Evolutionary conservation across 2,113 vertebrate genomes (phyloP).

Genomic region (Neopipo cinnamomea): DNA sequence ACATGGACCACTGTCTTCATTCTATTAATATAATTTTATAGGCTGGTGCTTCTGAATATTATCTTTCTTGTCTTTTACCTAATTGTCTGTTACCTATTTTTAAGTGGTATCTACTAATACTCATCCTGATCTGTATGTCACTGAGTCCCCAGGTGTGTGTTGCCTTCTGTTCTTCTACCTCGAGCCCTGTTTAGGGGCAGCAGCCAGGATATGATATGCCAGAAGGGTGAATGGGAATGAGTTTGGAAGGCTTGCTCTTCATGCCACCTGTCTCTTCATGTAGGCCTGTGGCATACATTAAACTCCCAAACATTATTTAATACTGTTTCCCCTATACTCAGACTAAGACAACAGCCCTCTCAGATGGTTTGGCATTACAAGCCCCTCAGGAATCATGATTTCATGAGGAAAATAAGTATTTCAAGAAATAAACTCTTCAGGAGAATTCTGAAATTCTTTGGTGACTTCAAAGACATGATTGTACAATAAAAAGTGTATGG

Average conservation of each 20-base stretch:
- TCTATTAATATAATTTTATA: not conserved
- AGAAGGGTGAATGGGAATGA: not conserved
- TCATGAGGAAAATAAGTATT: not conserved
- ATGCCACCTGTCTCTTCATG: not conserved
- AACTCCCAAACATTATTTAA: not conserved
- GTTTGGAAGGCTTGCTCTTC: not conserved
- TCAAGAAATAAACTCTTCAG: not conserved
- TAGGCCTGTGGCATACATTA: not conserved
- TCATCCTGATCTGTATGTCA: not conserved
- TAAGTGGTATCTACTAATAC: fast-evolving
- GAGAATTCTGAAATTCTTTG: not conserved
- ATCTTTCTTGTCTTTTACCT: not conserved
- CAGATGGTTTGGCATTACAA: not conserved
- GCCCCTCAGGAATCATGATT: not conserved
- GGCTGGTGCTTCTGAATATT: not conserved
- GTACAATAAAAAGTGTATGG: not conserved
- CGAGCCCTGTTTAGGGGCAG: not conserved
- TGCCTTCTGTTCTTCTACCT: not conserved
- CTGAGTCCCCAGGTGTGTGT: not conserved
- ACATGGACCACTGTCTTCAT: not conserved
- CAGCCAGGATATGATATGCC: not conserved
- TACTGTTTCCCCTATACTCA: not conserved
- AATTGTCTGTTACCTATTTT: not conserved
- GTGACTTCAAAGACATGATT: not conserved
- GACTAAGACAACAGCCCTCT: not conserved